Evolutionary conservation across 2,888 invertebrate genomes (phyloP).

Genomic region (Unio pictorum): DNA sequence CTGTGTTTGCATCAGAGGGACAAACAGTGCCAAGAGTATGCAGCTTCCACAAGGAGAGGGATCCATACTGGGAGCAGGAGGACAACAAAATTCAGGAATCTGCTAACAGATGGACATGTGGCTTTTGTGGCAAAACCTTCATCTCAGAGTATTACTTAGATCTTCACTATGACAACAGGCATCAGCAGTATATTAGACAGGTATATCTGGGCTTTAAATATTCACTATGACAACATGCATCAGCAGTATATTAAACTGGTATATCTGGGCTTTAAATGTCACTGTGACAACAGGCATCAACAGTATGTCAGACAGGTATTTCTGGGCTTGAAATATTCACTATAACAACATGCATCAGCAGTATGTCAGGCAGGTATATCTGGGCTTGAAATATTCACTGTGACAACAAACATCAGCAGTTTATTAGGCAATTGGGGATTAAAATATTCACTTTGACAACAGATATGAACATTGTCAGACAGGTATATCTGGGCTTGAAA

Average conservation of each 20-base stretch:
- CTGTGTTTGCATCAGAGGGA: slow-evolving; percentile 32
- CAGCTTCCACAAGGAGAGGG: slow-evolving; percentile 49
- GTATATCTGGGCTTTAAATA: slow-evolving; percentile 22
- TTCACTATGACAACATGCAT: neutral
- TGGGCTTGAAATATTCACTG: slow-evolving; percentile 41
- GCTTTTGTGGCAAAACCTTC: slow-evolving; percentile 67
- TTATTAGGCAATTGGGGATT: slow-evolving; percentile 1
- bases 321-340: too few species aligned
- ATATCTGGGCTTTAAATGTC: slow-evolving; percentile 12
- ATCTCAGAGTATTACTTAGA: slow-evolving; percentile 62
- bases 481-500: neutral
- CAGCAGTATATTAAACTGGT: neutral
- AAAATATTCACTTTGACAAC: too few species aligned
- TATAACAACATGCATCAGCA: neutral
- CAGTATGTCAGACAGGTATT: slow-evolving; percentile 20
- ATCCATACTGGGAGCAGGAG: slow-evolving; percentile 58
- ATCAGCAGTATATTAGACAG: slow-evolving; percentile 49
- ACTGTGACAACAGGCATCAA: slow-evolving; percentile 63
- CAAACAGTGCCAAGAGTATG: slow-evolving; percentile 46
- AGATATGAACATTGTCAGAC: too few species aligned
- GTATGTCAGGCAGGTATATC: neutral
- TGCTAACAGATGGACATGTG: slow-evolving; percentile 60
- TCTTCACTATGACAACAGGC: slow-evolving; percentile 62
- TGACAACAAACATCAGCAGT: slow-evolving; percentile 57
- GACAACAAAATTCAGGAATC: slow-evolving; percentile 57